phyloP scores from a whole-genome alignment of 2,113 vertebrate species.

The Heliornis fulica region DNA sequence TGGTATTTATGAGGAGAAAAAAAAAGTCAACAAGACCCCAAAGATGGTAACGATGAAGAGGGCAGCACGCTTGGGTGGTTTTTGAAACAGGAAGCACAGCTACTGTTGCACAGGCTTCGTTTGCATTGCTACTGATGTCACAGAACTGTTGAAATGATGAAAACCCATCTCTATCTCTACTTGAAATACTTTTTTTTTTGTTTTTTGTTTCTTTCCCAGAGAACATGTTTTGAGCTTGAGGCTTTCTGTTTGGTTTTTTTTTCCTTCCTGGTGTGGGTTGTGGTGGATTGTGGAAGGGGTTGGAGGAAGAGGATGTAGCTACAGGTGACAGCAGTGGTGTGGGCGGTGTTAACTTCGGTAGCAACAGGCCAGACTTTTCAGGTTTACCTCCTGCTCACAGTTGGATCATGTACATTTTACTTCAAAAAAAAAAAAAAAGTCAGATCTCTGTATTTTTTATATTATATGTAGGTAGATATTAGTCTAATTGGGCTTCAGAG shows the following conservation, averaged over 20 bases:
- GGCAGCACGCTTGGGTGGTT: not conserved
- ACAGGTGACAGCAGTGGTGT: not conserved
- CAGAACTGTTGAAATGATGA: not conserved
- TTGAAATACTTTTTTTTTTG: constrained; percentile 28
- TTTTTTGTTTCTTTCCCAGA: not conserved
- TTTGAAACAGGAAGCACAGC: constrained; percentile 29
- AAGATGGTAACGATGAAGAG: not conserved
- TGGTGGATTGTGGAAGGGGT: not conserved
- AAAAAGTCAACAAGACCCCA: not conserved
- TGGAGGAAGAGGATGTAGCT: not conserved
- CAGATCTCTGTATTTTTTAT: constrained; percentile 78
- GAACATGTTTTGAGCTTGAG: not conserved
- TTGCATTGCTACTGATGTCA: constrained; percentile 33
- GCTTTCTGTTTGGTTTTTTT: not conserved
- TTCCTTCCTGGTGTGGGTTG: not conserved
- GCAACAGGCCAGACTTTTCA: constrained; percentile 58
- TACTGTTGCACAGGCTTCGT: constrained; percentile 20
- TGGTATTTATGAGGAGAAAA: not conserved
- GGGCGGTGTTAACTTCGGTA: not conserved
- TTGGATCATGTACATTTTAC: constrained; percentile 71
- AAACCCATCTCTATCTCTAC: constrained; percentile 42
- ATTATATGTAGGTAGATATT: constrained; percentile 64
- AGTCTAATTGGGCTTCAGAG: constrained; percentile 61
- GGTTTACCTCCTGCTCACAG: constrained; percentile 69
- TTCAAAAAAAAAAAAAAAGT: constrained; percentile 53